Base-by-base conservation (phyloP, 2,888 invertebrate genomes). In the Epinotia nisella region DNA sequence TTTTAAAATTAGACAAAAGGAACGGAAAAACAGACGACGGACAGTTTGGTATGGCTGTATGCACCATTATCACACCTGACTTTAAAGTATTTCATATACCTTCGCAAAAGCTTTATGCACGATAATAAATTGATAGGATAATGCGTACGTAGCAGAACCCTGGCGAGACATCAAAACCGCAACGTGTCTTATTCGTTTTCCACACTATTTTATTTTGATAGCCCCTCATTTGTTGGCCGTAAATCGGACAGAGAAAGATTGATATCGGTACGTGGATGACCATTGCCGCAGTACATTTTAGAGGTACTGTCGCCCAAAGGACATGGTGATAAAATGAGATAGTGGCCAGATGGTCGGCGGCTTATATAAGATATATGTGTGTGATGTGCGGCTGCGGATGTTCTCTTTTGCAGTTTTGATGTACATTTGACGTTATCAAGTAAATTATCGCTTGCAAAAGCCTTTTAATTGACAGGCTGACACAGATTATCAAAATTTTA, bases 221-320 rank as follows among this genome's bases (percentile, higher is more conserved):
- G 70, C 35, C 53, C 56, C 70, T 74, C 75, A 75, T 75, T 75
- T 73, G 67, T 70, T 70, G 59, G 64, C 74, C 61, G 70, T 60
- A 68, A 68, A 75, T 74, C 75, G 71, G 61, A 74, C 68, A 71
- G 66, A 75, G 71, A 66, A 75, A 75, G 75, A 75, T 75, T 71
- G 68, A 74, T 75, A 74, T 70, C 65, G 68, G 70, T 74, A 65
- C 71, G 68, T 58, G 61, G 58, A 68, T 74, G 71, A 64, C 64
- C 68, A 67, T 39, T 15, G 51, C 58, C 29, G 19, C 19, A 17
- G 53, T 59, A 41, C 35, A 24, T 39, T 71, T 17, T 64, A 58
- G 19, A 65, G 61, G 67, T 67, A 72, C 60, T 58, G 62, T 58
- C 35, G 21, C 49, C 67, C 35, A 17, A 56, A 70, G 67, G 67